Evolutionary conservation across 2,113 vertebrate species (phyloP).

Genomic region (Bubo bubo): DNA sequence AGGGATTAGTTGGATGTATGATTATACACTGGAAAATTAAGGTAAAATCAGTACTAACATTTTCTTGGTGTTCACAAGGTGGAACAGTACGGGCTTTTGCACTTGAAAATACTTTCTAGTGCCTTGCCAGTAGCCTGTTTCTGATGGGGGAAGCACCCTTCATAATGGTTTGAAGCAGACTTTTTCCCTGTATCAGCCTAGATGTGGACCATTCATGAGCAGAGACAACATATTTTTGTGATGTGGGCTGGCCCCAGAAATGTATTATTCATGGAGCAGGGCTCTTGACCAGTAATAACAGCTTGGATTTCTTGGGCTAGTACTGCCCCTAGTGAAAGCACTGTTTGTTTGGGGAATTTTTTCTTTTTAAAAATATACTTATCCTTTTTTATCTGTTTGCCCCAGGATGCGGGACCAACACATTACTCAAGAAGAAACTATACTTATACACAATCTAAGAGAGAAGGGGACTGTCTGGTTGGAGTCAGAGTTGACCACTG

Average conservation of each 20-base stretch:
- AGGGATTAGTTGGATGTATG: not conserved
- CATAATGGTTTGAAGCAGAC: not conserved
- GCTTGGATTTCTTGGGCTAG: slow-evolving; percentile 47
- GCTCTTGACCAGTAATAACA: slow-evolving; percentile 52
- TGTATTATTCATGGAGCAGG: slow-evolving; percentile 59
- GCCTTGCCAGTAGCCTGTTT: slow-evolving; percentile 25
- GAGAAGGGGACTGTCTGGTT: not conserved
- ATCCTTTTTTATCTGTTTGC: slow-evolving; percentile 43
- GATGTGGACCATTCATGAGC: slow-evolving; percentile 47
- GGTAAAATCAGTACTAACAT: not conserved
- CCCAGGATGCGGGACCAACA: not conserved
- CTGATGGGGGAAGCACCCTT: not conserved
- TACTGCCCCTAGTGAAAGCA: slow-evolving; percentile 37
- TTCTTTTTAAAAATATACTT: slow-evolving; percentile 39
- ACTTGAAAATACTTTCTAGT: slow-evolving; percentile 9
- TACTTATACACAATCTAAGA: not conserved
- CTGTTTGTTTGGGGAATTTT: not conserved
- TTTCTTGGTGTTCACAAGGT: not conserved
- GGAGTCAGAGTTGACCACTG: slow-evolving; percentile 11
- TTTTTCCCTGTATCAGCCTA: slow-evolving; percentile 21
- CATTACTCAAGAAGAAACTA: slow-evolving; percentile 2
- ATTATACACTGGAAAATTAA: slow-evolving; percentile 17
- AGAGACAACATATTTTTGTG: slow-evolving; percentile 61
- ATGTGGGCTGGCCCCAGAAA: slow-evolving; percentile 37
- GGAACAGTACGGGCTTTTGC: not conserved